Evolutionary conservation across 2,797 vertebrate genomes (phyloP).

Genomic region (Chiroxiphia lanceolata): DNA sequence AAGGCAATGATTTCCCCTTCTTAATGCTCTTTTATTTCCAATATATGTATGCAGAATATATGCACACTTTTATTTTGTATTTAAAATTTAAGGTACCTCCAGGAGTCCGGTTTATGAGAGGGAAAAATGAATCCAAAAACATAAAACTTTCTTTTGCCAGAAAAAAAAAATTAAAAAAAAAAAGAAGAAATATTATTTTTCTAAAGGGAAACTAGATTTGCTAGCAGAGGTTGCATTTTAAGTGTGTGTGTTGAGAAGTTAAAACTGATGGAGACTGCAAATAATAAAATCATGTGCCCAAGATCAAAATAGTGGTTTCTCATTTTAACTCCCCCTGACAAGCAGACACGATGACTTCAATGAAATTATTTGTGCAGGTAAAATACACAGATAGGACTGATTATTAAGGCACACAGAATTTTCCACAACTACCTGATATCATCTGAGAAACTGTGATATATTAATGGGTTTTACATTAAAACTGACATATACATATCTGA

Average conservation of each 20-base stretch:
- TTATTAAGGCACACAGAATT: neutral
- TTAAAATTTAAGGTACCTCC: neutral
- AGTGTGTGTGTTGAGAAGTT: neutral
- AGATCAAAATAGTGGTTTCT: neutral
- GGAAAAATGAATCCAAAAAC: neutral
- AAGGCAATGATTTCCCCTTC: neutral
- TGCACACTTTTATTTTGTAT: rapidly evolving
- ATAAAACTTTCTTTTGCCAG: neutral
- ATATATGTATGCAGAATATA: neutral
- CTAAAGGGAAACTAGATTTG: neutral
- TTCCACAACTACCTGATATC: neutral
- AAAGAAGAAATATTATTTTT: neutral
- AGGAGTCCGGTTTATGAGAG: neutral
- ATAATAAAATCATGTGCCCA: neutral
- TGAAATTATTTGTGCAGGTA: neutral
- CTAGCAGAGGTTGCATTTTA: neutral
- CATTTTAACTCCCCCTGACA: neutral
- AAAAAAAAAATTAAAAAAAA: neutral
- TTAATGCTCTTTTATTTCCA: neutral
- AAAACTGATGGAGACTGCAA: neutral
- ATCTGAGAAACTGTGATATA: neutral
- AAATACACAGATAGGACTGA: neutral
- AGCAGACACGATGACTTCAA: neutral
- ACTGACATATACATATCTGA: rapidly evolving
- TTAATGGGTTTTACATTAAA: neutral